A percentile compares a stretch with the other conserved stretches of the same genome.
Conservation (phyloP, 2,113 vertebrate genomes). For the Cervus canadensis region DNA sequence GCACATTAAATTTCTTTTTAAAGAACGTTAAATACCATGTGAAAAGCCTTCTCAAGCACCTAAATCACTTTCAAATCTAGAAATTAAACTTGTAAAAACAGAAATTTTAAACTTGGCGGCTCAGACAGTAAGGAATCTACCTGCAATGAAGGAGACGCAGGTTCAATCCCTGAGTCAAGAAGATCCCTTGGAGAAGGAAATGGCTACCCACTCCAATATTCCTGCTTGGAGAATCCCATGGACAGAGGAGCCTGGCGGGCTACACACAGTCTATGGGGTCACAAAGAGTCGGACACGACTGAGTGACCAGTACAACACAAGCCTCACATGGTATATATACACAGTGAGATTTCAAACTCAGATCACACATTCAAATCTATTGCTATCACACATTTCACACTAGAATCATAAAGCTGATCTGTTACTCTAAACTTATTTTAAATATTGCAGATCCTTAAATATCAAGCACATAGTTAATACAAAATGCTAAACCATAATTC, state of each 20-base stretch:
- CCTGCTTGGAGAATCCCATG: background rate
- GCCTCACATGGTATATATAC: background rate
- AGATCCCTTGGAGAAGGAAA: background rate
- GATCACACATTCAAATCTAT: background rate
- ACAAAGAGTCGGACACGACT: background rate
- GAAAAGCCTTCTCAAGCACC: background rate
- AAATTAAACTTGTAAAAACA: background rate
- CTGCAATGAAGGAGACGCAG: background rate
- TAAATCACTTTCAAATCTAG: background rate
- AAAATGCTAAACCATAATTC: background rate
- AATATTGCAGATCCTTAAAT: background rate
- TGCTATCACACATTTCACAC: background rate
- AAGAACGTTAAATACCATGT: background rate
- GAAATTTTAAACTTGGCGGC: background rate
- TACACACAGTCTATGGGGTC: background rate
- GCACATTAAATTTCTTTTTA: background rate
- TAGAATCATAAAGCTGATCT: background rate
- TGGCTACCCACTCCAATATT: background rate
- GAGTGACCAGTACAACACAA: background rate
- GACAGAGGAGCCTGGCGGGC: background rate
- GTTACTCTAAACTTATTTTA: background rate
- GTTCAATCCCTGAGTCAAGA: background rate
- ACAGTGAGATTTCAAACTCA: background rate
- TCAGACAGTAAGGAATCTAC: background rate
- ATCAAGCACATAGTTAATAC: background rate